A percentile compares a stretch with the other conserved stretches of the same genome.
Conservation (phyloP, 35 echinoderm and acorn worm species). For the Ophiothrix spiculata region DNA sequence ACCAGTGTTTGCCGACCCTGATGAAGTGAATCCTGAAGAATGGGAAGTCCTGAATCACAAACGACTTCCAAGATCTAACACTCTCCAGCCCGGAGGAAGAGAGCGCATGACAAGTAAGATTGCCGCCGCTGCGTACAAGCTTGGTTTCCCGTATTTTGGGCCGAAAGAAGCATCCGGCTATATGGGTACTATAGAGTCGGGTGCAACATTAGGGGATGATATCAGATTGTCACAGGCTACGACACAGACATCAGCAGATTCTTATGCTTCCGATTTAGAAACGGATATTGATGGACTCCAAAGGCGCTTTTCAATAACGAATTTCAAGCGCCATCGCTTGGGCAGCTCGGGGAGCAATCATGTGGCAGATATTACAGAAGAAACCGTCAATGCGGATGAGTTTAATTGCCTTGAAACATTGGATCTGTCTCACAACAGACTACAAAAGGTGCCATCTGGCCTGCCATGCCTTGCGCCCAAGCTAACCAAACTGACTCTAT, state of each 20-base stretch:
- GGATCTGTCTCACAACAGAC: conserved; percentile 81
- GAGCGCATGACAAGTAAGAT: background rate
- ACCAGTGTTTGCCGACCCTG: background rate
- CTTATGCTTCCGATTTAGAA: conserved; percentile 29
- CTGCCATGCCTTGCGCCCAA: conserved; percentile 86
- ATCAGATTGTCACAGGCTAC: background rate
- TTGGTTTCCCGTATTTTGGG: background rate
- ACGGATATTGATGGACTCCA: conserved; percentile 12
- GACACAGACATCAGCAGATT: conserved; percentile 9
- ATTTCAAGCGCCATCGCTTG: conserved; percentile 61
- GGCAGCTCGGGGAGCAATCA: conserved; percentile 65
- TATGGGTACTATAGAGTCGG: background rate
- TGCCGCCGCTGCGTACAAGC: background rate
- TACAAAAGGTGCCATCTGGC: conserved; percentile 50
- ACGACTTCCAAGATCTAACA: background rate
- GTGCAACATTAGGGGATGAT: background rate
- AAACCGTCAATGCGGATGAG: conserved; percentile 50
- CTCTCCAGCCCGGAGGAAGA: background rate
- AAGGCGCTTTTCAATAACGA: conserved; percentile 32
- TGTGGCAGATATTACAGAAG: conserved; percentile 53
- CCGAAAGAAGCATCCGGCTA: background rate
- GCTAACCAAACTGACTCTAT: conserved; percentile 78
- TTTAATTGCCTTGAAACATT: conserved; percentile 58
- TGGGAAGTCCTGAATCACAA: conserved; percentile 11
- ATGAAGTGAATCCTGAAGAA: background rate